Evolutionary conservation across 2,113 vertebrate species (phyloP).

Genomic region (Sturnira hondurensis): DNA sequence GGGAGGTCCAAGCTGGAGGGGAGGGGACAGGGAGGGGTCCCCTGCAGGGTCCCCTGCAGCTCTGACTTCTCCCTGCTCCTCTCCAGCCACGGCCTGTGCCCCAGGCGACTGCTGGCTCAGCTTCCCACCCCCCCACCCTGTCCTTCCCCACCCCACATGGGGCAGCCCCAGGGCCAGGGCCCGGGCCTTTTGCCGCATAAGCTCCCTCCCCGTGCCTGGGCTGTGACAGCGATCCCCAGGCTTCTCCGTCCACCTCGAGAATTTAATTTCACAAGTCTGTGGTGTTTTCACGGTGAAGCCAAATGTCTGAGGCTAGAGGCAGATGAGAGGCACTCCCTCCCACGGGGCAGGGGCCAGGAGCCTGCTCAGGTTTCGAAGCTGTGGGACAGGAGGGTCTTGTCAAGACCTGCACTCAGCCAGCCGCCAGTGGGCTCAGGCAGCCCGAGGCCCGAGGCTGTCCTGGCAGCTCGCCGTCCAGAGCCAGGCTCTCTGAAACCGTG

Average conservation of each 20-base stretch:
- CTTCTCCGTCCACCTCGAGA: neutral
- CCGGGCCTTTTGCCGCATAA: neutral
- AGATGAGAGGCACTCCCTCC: neutral
- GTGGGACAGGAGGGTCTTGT: neutral
- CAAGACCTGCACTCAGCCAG: neutral
- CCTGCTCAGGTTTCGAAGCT: neutral
- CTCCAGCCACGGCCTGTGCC: no score
- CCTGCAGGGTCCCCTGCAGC: neutral
- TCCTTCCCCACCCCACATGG: fast-evolving
- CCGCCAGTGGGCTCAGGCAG: neutral
- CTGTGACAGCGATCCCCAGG: neutral
- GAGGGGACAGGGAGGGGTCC: neutral
- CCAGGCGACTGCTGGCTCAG: no score
- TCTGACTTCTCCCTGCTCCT: no score
- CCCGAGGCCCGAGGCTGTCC: fast-evolving
- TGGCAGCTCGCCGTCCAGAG: neutral
- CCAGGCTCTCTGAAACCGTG: fast-evolving
- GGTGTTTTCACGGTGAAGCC: constrained; percentile 36
- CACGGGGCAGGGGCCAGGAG: neutral
- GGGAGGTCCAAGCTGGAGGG: neutral
- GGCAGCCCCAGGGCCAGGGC: neutral
- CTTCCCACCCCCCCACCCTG: no score
- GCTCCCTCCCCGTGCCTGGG: neutral
- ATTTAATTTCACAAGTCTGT: constrained; percentile 32
- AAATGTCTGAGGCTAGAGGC: neutral